Base-by-base conservation (phyloP, 1,140 invertebrate species). In the Geopemphigus sp. region DNA sequence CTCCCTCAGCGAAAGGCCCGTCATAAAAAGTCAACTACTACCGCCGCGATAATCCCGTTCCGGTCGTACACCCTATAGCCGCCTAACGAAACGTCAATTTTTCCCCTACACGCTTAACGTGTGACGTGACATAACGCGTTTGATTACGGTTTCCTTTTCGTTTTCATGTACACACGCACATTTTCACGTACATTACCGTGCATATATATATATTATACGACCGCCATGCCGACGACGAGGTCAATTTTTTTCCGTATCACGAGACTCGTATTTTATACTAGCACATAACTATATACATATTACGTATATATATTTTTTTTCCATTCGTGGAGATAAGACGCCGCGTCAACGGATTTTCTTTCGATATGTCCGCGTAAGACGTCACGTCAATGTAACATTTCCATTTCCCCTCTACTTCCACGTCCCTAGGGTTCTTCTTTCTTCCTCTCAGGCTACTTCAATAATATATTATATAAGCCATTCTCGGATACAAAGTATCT, bases 11-110 rank as follows among this genome's bases (percentile, higher is more conserved):
- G 29, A 61, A 63, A 61, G 6, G 15, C 29, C 3, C 22, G 11
- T 78, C 39, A n/a, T 78, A 78, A 78, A 78, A 63, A 78, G 22
- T 63, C 74, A 78, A 68, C 66, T 68, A 50, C 19, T 68, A 63
- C 17, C 10, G 5, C 59, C 24, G 14, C 32, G 32, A 47, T 15
- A 22, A 26, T 50, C 22, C 22, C 0, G 24, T 26, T 39, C 32
- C 32, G 15, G 15, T 17, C 53, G 53, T 17, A 66, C 63, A 10
- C 3, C 32, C 32, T 2, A 10, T 15, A 12, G 11, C 45, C n/a
- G 4, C 24, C 32, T 3, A 39, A 39, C 32, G 32, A 39, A 39
- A 39, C 32, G 32, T 39, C 32, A 39, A 39, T 39, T 8, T 59
- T 24, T 26, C 11, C 22, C 24, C 10, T 29, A 39, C 32, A 39